A percentile compares a stretch with the other conserved stretches of the same genome.
phyloP scores from a whole-genome alignment of 2,797 vertebrate genomes.

The Poecilia picta region DNA sequence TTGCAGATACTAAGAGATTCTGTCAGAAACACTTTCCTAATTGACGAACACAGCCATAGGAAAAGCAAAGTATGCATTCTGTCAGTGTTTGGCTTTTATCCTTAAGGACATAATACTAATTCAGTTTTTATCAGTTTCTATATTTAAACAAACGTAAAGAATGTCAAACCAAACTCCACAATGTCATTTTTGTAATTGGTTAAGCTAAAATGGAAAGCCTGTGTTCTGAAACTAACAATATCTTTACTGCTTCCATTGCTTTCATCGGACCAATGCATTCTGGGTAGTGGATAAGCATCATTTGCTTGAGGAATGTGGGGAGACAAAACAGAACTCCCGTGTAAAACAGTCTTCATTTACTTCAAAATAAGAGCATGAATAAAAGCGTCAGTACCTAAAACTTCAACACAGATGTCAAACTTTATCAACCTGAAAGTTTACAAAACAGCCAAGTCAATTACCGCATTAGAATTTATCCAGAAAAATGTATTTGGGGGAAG shows the following conservation, averaged over 20 bases:
- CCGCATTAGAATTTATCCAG: no score
- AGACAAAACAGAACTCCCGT: background rate
- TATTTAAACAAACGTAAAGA: background rate
- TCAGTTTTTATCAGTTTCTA: background rate
- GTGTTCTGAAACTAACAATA: background rate
- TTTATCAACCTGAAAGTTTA: no score
- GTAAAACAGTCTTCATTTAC: no score
- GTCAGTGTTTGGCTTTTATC: background rate
- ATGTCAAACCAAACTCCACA: background rate
- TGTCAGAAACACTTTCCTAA: slow-evolving; percentile 17
- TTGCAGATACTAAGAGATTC: background rate
- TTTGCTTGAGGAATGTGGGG: background rate
- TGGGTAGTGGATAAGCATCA: background rate
- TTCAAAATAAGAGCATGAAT: no score
- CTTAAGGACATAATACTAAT: background rate
- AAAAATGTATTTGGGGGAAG: no score
- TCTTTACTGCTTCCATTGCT: background rate
- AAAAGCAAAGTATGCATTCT: background rate
- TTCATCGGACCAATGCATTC: background rate
- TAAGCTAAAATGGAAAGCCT: background rate
- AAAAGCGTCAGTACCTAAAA: no score
- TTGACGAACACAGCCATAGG: slow-evolving; percentile 2
- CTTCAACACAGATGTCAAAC: no score
- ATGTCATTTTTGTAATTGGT: background rate
- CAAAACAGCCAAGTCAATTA: no score